These are phyloP conservation scores for Sternarchorhynchus goeldii DNA, from an alignment of 2,797 vertebrate species.

Conservation along the genomic window DNA sequence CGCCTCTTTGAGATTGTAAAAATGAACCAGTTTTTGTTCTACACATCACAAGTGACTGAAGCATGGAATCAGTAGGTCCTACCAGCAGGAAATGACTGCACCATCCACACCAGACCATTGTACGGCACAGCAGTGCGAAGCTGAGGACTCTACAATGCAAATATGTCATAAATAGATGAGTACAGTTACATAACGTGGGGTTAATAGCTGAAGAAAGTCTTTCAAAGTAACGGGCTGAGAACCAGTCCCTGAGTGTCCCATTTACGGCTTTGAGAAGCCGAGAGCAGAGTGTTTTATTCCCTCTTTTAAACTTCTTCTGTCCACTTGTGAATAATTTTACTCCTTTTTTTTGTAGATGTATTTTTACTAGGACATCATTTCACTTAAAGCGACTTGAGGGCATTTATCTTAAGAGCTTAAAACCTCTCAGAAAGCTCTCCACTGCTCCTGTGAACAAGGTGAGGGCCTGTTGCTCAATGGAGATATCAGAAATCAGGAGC, in stretches of 20 bases:
- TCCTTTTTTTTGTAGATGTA: background rate
- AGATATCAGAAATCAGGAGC: too few species aligned
- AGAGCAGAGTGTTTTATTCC: background rate
- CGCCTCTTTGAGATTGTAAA: constrained; percentile 34
- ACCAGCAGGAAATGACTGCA: constrained; percentile 45
- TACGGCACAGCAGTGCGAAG: background rate
- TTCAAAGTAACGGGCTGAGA: constrained; percentile 8
- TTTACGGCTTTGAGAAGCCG: background rate
- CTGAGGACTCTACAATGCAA: constrained; percentile 10
- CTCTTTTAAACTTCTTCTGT: background rate
- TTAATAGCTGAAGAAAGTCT: constrained; percentile 16
- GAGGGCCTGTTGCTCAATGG: too few species aligned
- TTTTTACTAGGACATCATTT: background rate
- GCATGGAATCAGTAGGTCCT: constrained; percentile 8
- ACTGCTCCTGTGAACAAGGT: too few species aligned
- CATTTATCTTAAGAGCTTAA: too few species aligned
- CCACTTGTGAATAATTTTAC: background rate
- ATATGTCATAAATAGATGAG: constrained; percentile 41
- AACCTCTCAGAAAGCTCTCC: too few species aligned
- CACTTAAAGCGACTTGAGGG: too few species aligned
- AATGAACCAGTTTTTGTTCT: constrained; percentile 37
- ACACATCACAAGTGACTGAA: constrained; percentile 28
- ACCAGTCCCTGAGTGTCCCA: background rate
- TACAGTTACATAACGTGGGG: constrained; percentile 24
- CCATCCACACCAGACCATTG: background rate